Percentiles rank a stretch among this genome's conserved stretches.
Evolutionary conservation across 2,888 invertebrate genomes (phyloP).

Genomic region (Criorhina ranunculi): DNA sequence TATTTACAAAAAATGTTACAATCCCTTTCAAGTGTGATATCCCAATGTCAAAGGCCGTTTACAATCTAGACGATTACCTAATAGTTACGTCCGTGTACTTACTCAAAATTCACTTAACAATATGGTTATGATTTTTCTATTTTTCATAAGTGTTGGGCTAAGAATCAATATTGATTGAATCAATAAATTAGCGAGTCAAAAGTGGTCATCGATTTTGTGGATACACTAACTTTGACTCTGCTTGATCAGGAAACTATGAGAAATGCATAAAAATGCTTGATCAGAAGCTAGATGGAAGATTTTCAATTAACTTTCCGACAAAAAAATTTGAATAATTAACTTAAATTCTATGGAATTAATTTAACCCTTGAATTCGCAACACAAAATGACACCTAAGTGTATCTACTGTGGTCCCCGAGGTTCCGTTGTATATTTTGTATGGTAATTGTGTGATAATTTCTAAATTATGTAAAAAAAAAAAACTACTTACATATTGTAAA

Average conservation of each 20-base stretch:
- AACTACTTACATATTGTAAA: too few species aligned
- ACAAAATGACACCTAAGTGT: too few species aligned
- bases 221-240: not conserved
- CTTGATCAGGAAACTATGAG: too few species aligned
- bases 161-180: constrained; percentile 62
- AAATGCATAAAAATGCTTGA: not conserved
- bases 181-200: constrained; percentile 48
- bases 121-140: constrained; percentile 22
- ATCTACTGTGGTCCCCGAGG: too few species aligned
- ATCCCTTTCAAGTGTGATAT: constrained; percentile 33
- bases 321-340: too few species aligned
- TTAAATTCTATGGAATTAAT: too few species aligned
- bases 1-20: constrained; percentile 34
- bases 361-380: too few species aligned
- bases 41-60: constrained; percentile 34
- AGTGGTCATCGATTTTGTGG: not conserved
- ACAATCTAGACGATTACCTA: constrained; percentile 18
- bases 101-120: constrained; percentile 19
- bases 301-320: too few species aligned
- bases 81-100: constrained; percentile 11
- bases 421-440: too few species aligned
- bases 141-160: constrained; percentile 22
- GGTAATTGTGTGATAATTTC: too few species aligned
- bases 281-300: too few species aligned
- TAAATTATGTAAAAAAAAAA: too few species aligned